These are phyloP conservation scores for Papilio dardanus DNA, from an alignment of 1,140 invertebrate species.

Conservation along the genomic window DNA sequence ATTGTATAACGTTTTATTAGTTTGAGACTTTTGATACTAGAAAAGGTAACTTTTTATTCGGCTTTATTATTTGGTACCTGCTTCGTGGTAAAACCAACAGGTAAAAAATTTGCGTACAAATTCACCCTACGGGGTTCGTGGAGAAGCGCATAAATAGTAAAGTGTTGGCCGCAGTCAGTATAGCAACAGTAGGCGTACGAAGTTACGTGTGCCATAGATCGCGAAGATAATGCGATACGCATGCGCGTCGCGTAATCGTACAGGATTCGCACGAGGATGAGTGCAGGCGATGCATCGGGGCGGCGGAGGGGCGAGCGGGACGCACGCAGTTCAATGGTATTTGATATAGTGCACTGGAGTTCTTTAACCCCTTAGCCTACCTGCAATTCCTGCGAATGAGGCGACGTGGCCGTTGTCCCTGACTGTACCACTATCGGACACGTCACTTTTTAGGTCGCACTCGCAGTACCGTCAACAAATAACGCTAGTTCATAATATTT, in stretches of 20 bases:
- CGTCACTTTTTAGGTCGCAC: slow-evolving; percentile 78
- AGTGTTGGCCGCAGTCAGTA: background rate
- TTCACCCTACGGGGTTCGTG: background rate
- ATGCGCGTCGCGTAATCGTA: slow-evolving; percentile 77
- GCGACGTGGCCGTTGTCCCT: slow-evolving; percentile 79
- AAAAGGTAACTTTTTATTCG: background rate
- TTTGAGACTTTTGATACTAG: too few relatives aligned
- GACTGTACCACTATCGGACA: slow-evolving; percentile 72
- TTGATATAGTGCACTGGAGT: slow-evolving; percentile 83
- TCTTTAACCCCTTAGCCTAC: slow-evolving; percentile 83
- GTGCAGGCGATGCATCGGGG: slow-evolving; percentile 69
- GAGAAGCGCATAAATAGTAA: background rate
- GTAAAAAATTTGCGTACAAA: background rate
- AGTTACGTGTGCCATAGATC: slow-evolving; percentile 49
- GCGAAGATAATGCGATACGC: slow-evolving; percentile 69
- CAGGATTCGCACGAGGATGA: slow-evolving; percentile 77
- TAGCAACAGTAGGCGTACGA: slow-evolving; percentile 39
- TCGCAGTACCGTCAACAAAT: slow-evolving; percentile 67
- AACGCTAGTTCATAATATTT: slow-evolving; percentile 30
- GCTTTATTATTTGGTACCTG: too few relatives aligned
- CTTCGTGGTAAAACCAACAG: background rate
- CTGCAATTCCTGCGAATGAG: slow-evolving; percentile 81
- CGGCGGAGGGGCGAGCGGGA: slow-evolving; percentile 65
- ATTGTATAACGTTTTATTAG: background rate
- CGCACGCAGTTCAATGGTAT: slow-evolving; percentile 80